Evolutionary conservation across 2,888 invertebrate genomes (phyloP).

Genomic region (Leucophora obtusa): DNA sequence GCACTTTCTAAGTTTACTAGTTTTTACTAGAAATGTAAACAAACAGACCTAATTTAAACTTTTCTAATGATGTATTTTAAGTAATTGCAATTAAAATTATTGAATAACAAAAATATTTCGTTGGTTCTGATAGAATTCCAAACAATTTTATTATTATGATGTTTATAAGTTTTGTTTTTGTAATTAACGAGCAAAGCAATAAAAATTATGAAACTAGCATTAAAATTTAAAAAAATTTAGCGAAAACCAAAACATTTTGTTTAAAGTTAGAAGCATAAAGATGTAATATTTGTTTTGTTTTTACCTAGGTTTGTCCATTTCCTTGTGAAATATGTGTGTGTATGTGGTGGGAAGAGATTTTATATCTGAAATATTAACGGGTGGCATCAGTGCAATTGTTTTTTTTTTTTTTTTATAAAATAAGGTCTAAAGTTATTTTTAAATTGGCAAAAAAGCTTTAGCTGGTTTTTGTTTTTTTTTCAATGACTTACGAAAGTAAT

Average conservation of each 20-base stretch:
- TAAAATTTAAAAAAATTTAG: not conserved
- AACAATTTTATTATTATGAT: no score
- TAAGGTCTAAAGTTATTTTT: not conserved
- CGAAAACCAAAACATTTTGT: not conserved
- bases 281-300: not conserved
- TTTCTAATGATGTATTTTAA: no score
- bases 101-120: no score
- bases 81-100: no score
- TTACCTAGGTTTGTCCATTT: constrained; percentile 50
- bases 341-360: not conserved
- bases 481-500: no score
- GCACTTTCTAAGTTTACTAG: no score
- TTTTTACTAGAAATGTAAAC: no score
- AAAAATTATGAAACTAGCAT: not conserved
- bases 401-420: not conserved
- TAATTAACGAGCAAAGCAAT: not conserved
- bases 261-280: no score
- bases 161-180: no score
- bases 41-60: no score
- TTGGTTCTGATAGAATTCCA: no score
- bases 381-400: constrained; percentile 26
- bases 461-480: no score
- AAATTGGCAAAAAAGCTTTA: not conserved
- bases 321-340: constrained; percentile 3
- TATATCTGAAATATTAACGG: constrained; percentile 53